Base-by-base conservation (phyloP, 2,113 vertebrate genomes). In the Pithys albifrons region DNA sequence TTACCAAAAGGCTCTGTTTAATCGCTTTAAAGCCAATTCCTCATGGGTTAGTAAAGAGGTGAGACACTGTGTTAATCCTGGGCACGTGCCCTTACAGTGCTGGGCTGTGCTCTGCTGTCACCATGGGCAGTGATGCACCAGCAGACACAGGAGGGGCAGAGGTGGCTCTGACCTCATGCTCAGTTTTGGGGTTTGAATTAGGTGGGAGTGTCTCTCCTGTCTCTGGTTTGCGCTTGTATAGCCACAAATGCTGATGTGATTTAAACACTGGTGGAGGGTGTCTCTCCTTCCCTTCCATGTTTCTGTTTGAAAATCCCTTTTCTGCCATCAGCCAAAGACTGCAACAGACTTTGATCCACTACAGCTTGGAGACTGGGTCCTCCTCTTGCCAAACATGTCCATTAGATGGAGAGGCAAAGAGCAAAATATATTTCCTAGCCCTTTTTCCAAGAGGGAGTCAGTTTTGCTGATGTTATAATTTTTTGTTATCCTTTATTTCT, bases 381-480 rank as follows among this genome's bases (percentile, higher is more conserved):
- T 93, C 15, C 31, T 74, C 65, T 58, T 73, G 29, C 27, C 85
- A 27, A 35, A 12, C 12, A 1, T 37, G 35, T 18, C 35, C 31
- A 22, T 88, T 64, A 83, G 48, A 57, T 45, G 51, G 48, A 69
- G 45, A 86, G n/a, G 24, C 67, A 89, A 71, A 81, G 43, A 85
- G 39, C 9, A 59, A 78, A 74, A 64, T 39, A 2, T 48, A n/a
- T 67, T 86, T 86, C 48, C 33, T 12, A 49, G 45, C 7, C 14
- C 33, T 0, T 61, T 85, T 85, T 89, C 65, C 52, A 57, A 69
- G 37, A 61, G 7, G 20, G 19, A 49, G 43, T 80, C 8, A 10
- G 72, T 85, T 94, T 88, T 88, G 15, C 75, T 66, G 62, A 35
- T 91, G 82, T 88, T 74, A 6, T 67, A 24, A 31, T 79, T 91